These are phyloP conservation scores for Antigone vipio DNA, from an alignment of 2,113 vertebrate genomes.

Conservation along the genomic window DNA sequence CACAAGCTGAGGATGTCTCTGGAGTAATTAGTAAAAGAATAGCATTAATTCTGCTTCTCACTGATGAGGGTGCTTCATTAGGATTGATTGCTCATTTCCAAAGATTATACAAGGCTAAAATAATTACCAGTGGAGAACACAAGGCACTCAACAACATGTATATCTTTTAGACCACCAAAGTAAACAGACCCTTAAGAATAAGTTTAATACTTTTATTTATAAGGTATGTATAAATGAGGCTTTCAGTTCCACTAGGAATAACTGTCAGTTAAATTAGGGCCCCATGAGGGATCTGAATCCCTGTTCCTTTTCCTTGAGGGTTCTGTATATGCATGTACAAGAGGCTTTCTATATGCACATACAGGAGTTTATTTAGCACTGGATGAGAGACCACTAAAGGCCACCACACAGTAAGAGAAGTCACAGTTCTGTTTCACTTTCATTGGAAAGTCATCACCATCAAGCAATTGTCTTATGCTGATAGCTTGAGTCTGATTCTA, in stretches of 20 bases:
- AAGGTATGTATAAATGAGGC: not conserved
- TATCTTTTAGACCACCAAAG: not conserved
- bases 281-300: not conserved
- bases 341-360: not conserved
- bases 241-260: not conserved
- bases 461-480: not conserved
- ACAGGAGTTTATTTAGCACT: not conserved
- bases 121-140: not conserved
- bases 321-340: not conserved
- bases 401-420: not conserved
- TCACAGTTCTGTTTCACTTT: not conserved
- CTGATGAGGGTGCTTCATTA: constrained; percentile 57
- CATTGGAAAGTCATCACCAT: not conserved
- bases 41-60: constrained; percentile 56
- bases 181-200: not conserved
- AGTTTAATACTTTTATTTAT: not conserved
- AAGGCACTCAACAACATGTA: not conserved
- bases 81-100: constrained; percentile 62
- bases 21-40: constrained; percentile 66
- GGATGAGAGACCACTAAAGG: not conserved
- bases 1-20: constrained; percentile 44
- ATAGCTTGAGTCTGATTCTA: not conserved
- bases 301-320: not conserved
- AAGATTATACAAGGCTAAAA: constrained; percentile 29
- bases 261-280: not conserved